phyloP scores from a whole-genome alignment of 2,888 invertebrate species.

The Caenorhabditis sinica region DNA sequence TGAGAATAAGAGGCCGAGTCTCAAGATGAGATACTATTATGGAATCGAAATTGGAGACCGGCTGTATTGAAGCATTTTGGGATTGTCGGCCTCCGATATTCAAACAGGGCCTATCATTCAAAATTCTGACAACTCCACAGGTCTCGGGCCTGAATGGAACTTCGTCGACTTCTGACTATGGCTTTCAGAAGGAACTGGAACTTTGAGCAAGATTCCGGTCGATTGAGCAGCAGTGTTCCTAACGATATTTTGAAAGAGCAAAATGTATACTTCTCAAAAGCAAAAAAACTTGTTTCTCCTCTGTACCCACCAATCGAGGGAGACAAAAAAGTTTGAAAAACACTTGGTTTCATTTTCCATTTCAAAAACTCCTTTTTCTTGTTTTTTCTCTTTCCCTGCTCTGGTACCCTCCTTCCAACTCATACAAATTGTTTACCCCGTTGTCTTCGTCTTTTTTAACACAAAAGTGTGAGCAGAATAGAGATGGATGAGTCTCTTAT shows the following conservation, averaged over 20 bases:
- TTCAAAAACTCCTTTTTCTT: constrained; percentile 35
- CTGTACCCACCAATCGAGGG: neutral
- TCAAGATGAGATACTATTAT: too few relatives aligned
- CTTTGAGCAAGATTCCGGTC: too few relatives aligned
- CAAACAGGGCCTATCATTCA: too few relatives aligned
- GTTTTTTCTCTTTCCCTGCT: constrained; percentile 11
- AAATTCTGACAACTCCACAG: too few relatives aligned
- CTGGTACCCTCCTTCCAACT: neutral
- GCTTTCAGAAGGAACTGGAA: too few relatives aligned
- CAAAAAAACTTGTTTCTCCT: neutral
- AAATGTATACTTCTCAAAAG: neutral
- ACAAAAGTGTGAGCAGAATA: constrained; percentile 44
- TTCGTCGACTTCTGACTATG: too few relatives aligned
- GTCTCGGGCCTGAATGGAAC: too few relatives aligned
- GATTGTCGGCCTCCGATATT: too few relatives aligned
- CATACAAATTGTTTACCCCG: constrained; percentile 46
- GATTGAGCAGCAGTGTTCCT: neutral
- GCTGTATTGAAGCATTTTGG: too few relatives aligned
- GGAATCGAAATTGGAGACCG: too few relatives aligned
- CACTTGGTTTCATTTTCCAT: constrained; percentile 39
- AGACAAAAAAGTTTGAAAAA: constrained; percentile 22
- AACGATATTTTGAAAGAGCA: neutral
- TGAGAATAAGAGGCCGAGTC: too few relatives aligned
- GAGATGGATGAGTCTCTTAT: constrained; percentile 26
- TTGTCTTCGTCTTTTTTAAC: neutral